Base-by-base conservation (phyloP, 1,140 invertebrate genomes). In the Lutraria rhynchaena region DNA sequence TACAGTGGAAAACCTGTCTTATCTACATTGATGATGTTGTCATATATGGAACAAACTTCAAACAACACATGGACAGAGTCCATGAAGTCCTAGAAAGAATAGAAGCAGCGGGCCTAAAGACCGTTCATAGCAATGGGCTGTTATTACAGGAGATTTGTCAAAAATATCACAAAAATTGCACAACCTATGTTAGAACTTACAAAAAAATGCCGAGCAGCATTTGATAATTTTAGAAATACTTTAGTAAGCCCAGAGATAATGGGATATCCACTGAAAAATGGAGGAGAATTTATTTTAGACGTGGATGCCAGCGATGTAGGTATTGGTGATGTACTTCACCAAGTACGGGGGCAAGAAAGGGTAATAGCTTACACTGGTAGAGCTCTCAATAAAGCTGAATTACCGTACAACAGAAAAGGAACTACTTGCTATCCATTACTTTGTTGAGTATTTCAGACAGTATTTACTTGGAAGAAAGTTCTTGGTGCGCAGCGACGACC, bases 341-440 rank as follows among this genome's bases (percentile, higher is more conserved):
- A 90, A 74, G 46, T 71, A 33, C 65, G 85, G 44, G 83, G 84
- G 13, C 70, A 84, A 41, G 37, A 41, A 41, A 41, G 37, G 15
- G 37, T 41, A 5, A 41, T 41, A 41, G 81, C 83, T 3, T 89
- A 84, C 69, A 67, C 41, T 7, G 83, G 77, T 58, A 53, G 53
- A 24, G 33, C 70, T 3, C 74, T 88, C 4, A 84, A 55, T 44
- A 65, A 41, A 27, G 82, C 91, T 15, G 92, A 95, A 87, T 17
- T 95, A 94, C 84, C 86, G 85, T 58, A 65, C 75, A 17, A 86
- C 86, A 31, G 5, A 76, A 4, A 86, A 78, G 53, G 85, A 86
- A 73, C 55, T 87, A 15, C 69, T 83, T 13, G 85, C 85, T 19
- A 57, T 83, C 3, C 46, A 73, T 4, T 33, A 22, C 33, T 70